phyloP scores from a whole-genome alignment of 2,797 vertebrate species.

The Eremophila alpestris region DNA sequence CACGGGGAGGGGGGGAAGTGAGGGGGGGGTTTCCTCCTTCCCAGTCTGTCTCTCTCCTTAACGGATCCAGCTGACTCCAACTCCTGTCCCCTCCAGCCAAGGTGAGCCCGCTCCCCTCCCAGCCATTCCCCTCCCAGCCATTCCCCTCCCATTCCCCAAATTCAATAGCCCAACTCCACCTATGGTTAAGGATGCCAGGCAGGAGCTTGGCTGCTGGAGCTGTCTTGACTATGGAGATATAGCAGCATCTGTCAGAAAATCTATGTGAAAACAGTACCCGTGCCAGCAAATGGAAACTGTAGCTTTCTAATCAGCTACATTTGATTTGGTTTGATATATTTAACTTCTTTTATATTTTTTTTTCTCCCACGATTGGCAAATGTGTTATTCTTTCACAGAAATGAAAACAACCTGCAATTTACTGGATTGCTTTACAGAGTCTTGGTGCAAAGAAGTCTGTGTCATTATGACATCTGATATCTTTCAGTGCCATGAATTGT shows the following conservation, averaged over 20 bases:
- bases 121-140: background rate
- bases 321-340: slow-evolving; percentile 67
- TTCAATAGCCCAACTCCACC: background rate
- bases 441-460: slow-evolving; percentile 5
- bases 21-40: background rate
- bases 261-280: background rate
- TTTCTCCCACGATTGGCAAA: background rate
- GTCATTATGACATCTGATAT: slow-evolving; percentile 29
- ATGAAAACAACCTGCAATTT: slow-evolving; percentile 53
- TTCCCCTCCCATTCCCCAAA: background rate
- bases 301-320: slow-evolving; percentile 53
- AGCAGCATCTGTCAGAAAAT: slow-evolving; percentile 29
- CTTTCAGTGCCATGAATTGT: background rate
- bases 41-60: background rate
- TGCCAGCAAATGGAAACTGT: slow-evolving; percentile 39
- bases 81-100: background rate
- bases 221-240: background rate
- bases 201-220: background rate
- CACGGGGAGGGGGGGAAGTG: background rate
- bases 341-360: slow-evolving; percentile 26
- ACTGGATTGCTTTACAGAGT: background rate
- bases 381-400: background rate
- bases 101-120: background rate
- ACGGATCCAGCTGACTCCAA: background rate
- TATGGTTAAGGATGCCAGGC: background rate